Evolutionary conservation across 2,113 vertebrate genomes (phyloP), one percentile per base, ranked within the genome.

Genomic region (Alectura lathami): DNA sequence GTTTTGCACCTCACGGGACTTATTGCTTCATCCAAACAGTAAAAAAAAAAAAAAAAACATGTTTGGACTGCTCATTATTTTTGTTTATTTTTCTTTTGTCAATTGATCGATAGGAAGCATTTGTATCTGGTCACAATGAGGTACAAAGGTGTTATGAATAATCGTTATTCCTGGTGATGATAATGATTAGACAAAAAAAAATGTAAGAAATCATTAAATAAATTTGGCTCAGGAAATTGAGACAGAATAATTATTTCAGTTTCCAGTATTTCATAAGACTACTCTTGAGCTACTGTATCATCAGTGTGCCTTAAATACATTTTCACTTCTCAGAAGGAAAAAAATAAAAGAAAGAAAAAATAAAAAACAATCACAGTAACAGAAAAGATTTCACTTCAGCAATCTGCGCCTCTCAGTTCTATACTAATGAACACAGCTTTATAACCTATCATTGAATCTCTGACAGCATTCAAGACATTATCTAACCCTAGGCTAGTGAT

Each of bases 341-440:
- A 5, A 4, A 14, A 4, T 11, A 8, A n/a, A 3, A 15, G 13
- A 26, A 21, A 62, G 17, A 36, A 11, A 4, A 4, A 68, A 3
- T 2, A 8, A 5, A 36, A 47, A 4, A 13, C 42, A 68, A 34
- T 20, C 5, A 56, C 15, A 82, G 5, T 79, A 63, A 40, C 2
- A 57, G 11, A 7, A 83, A 64, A 34, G 9, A 83, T 27, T 74
- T 70, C 22, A 64, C 24, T 48, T 57, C 51, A 68, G 9, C 6
- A 62, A 53, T 50, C 27, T 59, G 6, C 29, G 9, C 16, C 10
- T 51, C 29, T 81, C 21, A 7, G 20, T 42, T 42, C 68, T 75
- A 22, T 24, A 34, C 64, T 54, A 54, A 64, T 17, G 16, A 75
- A 34, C 21, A 81, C 22, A 82, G 59, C 29, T 47, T 72, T 68